Conservation (phyloP, 2,797 vertebrate species). For the Phrynocephalus forsythii region DNA sequence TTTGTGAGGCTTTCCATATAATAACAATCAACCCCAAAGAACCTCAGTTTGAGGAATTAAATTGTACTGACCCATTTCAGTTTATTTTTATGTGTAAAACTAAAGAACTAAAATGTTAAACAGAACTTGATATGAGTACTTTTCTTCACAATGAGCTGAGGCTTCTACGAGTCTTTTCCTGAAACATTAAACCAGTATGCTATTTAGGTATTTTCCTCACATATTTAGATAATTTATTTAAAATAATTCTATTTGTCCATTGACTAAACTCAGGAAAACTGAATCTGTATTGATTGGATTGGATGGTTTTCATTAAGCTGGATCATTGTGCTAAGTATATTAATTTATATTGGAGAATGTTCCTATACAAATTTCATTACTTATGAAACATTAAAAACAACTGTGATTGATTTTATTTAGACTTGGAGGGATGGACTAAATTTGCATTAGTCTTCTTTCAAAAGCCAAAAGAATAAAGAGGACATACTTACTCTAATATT, state of each 20-base stretch:
- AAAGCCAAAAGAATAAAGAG: not conserved
- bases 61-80: not conserved
- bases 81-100: not conserved
- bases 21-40: not conserved
- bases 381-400: not conserved
- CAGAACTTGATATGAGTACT: not conserved
- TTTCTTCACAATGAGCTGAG: not conserved
- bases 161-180: slow-evolving; percentile 1
- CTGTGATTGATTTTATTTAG: not conserved
- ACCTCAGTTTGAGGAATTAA: not conserved
- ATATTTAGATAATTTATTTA: slow-evolving; percentile 10
- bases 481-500: not conserved
- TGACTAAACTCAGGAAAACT: not conserved
- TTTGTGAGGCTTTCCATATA: not conserved
- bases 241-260: not conserved
- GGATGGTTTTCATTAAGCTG: not conserved
- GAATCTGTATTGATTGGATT: not conserved
- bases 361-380: not conserved
- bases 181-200: not conserved
- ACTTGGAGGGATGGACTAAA: not conserved
- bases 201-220: not conserved
- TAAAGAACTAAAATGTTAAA: not conserved
- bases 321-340: not conserved
- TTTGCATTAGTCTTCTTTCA: not conserved
- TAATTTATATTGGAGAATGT: not conserved